phyloP scores from a whole-genome alignment of 1,140 invertebrate genomes.

The Ladona fulva region DNA sequence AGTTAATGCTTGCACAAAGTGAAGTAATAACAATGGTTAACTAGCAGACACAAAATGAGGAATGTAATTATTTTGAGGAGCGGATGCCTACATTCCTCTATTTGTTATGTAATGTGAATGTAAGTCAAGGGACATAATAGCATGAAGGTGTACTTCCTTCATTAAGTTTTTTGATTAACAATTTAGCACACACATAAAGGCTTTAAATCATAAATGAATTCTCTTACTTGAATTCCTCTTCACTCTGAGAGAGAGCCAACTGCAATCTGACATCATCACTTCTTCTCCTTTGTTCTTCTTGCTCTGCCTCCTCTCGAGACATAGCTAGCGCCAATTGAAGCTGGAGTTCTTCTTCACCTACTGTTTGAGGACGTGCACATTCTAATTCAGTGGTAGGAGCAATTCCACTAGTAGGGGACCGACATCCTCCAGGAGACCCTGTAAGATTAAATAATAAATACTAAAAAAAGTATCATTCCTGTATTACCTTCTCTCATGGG shows the following conservation, averaged over 20 bases:
- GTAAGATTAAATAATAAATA: background rate
- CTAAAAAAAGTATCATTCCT: too few relatives aligned
- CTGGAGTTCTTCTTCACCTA: constrained; percentile 96
- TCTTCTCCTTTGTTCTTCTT: constrained; percentile 84
- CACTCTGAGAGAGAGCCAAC: constrained; percentile 85
- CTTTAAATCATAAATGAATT: background rate
- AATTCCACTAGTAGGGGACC: constrained; percentile 2
- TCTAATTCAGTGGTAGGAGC: constrained; percentile 64
- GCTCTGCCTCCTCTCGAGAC: constrained; percentile 96
- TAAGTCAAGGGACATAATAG: too few relatives aligned
- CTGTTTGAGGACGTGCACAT: constrained; percentile 85
- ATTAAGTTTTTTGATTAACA: too few relatives aligned
- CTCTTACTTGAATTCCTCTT: constrained; percentile 76
- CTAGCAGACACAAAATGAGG: too few relatives aligned
- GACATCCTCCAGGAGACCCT: background rate
- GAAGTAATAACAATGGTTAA: too few relatives aligned
- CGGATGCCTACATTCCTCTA: too few relatives aligned
- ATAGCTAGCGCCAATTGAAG: constrained; percentile 95
- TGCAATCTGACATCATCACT: constrained; percentile 91
- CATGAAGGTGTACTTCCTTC: too few relatives aligned
- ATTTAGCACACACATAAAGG: too few relatives aligned
- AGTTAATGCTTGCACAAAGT: too few relatives aligned
- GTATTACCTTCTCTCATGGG: too few relatives aligned
- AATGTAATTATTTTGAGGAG: too few relatives aligned
- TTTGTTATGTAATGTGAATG: too few relatives aligned